Evolutionary conservation across 2,113 vertebrate species (phyloP).

Genomic region (Corynorhinus townsendii): DNA sequence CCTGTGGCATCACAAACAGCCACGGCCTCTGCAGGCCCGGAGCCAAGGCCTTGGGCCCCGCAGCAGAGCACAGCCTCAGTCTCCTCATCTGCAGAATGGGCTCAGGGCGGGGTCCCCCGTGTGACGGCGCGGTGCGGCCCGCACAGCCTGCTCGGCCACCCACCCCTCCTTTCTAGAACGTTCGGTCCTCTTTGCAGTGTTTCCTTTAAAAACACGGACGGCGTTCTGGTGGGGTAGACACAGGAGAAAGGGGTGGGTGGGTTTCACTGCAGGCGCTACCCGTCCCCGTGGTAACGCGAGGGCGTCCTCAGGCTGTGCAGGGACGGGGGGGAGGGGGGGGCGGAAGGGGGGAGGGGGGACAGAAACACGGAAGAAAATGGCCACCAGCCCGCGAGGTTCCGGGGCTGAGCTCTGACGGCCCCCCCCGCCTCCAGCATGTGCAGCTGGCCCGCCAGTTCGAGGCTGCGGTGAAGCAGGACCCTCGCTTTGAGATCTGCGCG

Average conservation of each 20-base stretch:
- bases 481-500: conserved; percentile 92
- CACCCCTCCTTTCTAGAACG: not conserved
- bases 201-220: not conserved
- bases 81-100: not conserved
- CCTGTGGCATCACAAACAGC: rapidly evolving
- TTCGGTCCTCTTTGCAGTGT: not conserved
- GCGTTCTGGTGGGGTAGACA: not conserved
- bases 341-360: not conserved
- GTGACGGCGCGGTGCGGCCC: not conserved
- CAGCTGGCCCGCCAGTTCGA: conserved; percentile 91
- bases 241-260: not conserved
- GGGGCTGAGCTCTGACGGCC: not conserved
- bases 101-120: rapidly evolving
- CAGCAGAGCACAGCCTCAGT: not conserved
- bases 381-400: too few species aligned
- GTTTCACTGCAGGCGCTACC: not conserved
- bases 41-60: rapidly evolving
- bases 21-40: rapidly evolving
- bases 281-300: rapidly evolving
- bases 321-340: too few species aligned
- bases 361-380: rapidly evolving
- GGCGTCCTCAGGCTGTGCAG: not conserved
- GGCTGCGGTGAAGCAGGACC: conserved; percentile 86
- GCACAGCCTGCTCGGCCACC: not conserved
- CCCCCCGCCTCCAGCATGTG: conserved; percentile 82